Percentiles rank a stretch among this genome's conserved stretches.
Conservation (phyloP, 2,888 invertebrate species). For the Andrena bicolor region DNA sequence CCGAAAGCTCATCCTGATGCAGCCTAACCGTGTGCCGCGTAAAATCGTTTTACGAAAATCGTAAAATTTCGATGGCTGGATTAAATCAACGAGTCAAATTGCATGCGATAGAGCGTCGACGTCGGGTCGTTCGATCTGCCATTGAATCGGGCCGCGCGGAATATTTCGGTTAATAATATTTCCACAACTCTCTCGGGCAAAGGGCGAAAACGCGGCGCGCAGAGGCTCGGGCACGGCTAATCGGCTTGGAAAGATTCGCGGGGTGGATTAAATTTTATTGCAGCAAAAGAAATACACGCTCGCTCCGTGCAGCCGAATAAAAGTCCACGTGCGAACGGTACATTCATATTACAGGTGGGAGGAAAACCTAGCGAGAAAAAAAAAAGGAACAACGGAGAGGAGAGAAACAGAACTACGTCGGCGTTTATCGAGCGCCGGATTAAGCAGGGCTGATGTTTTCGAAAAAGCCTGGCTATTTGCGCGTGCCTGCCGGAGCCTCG, state of each 20-base stretch:
- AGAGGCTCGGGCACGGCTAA: constrained; percentile 11
- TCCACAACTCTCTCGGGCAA: constrained; percentile 10
- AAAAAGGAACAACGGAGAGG: too few relatives aligned
- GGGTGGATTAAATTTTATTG: constrained; percentile 41
- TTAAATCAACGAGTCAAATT: constrained; percentile 68
- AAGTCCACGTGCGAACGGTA: constrained; percentile 21
- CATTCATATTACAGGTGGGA: constrained; percentile 17
- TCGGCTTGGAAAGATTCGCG: constrained; percentile 38
- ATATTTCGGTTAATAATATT: constrained; percentile 52
- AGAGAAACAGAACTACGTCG: constrained; percentile 3
- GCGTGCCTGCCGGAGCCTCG: background rate
- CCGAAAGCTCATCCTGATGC: too few relatives aligned
- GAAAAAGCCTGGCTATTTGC: constrained; percentile 30
- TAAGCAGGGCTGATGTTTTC: constrained; percentile 18
- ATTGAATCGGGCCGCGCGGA: constrained; percentile 28
- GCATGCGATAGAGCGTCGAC: constrained; percentile 12
- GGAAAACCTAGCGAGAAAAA: background rate
- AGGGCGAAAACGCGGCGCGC: constrained; percentile 36
- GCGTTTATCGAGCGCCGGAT: constrained; percentile 14
- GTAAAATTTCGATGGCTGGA: constrained; percentile 45
- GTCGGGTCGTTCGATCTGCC: constrained; percentile 9
- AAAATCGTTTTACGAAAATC: constrained; percentile 43
- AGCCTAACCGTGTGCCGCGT: too few relatives aligned
- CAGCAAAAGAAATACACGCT: constrained; percentile 40
- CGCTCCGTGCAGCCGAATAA: constrained; percentile 23